Evolutionary conservation across 2,113 vertebrate genomes (phyloP), one percentile per base, ranked within the genome.

Genomic region (Alosa alosa): DNA sequence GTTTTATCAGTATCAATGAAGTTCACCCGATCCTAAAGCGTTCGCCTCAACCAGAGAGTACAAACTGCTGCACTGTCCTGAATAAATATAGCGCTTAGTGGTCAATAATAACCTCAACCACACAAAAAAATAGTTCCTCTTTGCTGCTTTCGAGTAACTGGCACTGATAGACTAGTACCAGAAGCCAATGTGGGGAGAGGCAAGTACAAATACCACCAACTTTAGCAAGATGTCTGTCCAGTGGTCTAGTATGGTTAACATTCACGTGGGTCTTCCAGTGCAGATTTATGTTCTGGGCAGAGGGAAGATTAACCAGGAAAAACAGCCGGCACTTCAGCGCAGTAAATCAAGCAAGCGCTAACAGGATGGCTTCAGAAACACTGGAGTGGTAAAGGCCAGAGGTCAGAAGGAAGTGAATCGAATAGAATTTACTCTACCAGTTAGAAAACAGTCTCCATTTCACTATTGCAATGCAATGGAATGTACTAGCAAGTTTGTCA

Each of bases 341-440:
- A 89, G 87, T 93, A 92, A 95, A 94, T 94, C 90, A 91, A 45
- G 49, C 60, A 31, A 25, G 84, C 75, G 82, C 83, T 85, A 87
- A 85, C 85, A 91, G 88, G 86, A 83, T 78, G 41, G 86, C 52
- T 78, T 83, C 81, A 57, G 87, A 91, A 83, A 78, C 72, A 39
- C 11, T 39, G 72, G 72, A 78, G 88, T 86, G 87, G 88, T 81
- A 39, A 82, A 60, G 87, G 88, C 89, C 87, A 92, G 87, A 92
- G 90, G 90, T 92, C 89, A 90, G 75, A 39, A 50, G 83, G 81
- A 75, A 87, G 86, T 50, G 88, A 89, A 91, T 78, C 72, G 72
- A 78, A 13, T 39, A 39, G 72, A 36, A 78, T 78, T 78, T 39
- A 18, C 72, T 78, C 31, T 17, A 39, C 72, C 13, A 78, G 72